Base-by-base conservation (phyloP, 2,888 invertebrate genomes). In the Chloroclystis v-ata region DNA sequence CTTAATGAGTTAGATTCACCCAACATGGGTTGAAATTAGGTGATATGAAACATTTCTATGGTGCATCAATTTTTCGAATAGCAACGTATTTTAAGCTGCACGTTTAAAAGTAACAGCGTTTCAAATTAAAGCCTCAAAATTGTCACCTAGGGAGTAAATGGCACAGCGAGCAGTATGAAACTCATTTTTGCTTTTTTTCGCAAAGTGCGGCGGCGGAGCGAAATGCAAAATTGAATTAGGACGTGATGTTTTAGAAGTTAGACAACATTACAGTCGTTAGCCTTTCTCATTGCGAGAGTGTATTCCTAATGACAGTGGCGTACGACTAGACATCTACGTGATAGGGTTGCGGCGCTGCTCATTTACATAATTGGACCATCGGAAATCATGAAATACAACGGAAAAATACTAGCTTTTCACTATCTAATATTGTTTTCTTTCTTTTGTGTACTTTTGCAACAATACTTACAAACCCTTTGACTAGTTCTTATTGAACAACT, bases 211-310 rank as follows among this genome's bases (percentile, higher is more conserved):
- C 53, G 47, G 52, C 30, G 28, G 42, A 45, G 45, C 37, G 33
- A 46, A 54, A 50, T 49, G 52, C 49, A 40, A 53, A 59, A 57
- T 63, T 57, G 57, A 59, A 54, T 57, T 54, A 56, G 49, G 43
- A 59, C 58, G 60, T 59, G 60, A 56, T 61, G 57, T 62, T 64
- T 61, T 55, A 53, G 49, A 51, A 45, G 52, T 57, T 49, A 43
- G 38, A 46, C 54, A 56, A 47, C 58, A 46, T 44, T 51, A 54
- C 49, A 57, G 48, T 61, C 52, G 61, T 59, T 56, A 56, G 55
- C 43, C 51, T 56, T 57, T 49, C 52, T 56, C 54, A 54, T 57
- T 52, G 49, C 43, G 45, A 47, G 47, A 50, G 49, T 54, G 44
- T 54, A 47, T 50, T 50, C 38, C 49, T 54, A 54, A 57, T 54